These are phyloP conservation scores for Parascotia fuliginaria DNA, from an alignment of 2,888 invertebrate species.

Conservation along the genomic window DNA sequence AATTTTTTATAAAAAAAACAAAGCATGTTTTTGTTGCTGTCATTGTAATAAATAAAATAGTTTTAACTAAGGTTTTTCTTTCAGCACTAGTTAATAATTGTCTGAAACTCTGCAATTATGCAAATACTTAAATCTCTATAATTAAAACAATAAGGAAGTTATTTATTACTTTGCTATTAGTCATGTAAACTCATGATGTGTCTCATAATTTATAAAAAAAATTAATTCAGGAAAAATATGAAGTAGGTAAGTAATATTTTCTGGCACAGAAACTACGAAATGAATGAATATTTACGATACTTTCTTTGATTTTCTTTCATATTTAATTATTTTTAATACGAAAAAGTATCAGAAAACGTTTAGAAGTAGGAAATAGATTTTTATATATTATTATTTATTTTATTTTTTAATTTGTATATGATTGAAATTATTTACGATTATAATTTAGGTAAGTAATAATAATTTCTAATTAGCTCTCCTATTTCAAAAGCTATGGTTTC, in stretches of 20 bases:
- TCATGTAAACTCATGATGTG: no score
- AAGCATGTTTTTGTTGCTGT: slow-evolving; percentile 21
- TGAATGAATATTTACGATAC: no score
- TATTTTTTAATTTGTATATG: no score
- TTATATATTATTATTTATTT: no score
- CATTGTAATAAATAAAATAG: slow-evolving; percentile 19
- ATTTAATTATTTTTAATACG: no score
- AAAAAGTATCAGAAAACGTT: no score
- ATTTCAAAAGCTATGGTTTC: slow-evolving; percentile 30
- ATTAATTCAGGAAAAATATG: slow-evolving; percentile 1
- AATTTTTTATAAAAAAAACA: slow-evolving; percentile 31
- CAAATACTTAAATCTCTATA: neutral
- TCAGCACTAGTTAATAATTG: neutral
- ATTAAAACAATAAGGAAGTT: neutral
- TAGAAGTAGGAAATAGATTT: no score
- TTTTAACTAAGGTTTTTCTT: neutral
- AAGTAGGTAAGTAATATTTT: no score
- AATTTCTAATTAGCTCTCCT: slow-evolving; percentile 38
- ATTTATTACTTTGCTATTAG: neutral
- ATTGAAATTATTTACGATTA: no score
- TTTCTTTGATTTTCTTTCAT: no score
- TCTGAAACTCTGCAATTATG: neutral
- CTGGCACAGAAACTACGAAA: no score
- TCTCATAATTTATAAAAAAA: neutral
- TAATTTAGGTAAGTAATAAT: no score